phyloP scores from a whole-genome alignment of 2,888 invertebrate species.

The Leptarthrus brevirostris region DNA sequence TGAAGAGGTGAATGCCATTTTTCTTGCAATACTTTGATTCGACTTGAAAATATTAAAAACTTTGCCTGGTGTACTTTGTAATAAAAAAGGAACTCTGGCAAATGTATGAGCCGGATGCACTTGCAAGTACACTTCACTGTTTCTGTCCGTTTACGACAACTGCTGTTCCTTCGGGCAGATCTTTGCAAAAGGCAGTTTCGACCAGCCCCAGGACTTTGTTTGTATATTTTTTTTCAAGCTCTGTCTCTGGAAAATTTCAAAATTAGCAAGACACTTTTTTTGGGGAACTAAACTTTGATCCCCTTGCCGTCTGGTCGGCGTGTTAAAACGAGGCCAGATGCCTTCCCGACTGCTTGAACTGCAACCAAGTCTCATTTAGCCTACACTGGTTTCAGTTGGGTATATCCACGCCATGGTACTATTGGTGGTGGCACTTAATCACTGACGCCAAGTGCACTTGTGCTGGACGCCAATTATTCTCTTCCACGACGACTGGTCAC shows the following conservation, averaged over 20 bases:
- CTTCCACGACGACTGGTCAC: constrained; percentile 42
- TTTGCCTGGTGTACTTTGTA: background rate
- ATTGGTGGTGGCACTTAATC: constrained; percentile 46
- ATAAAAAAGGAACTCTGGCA: background rate
- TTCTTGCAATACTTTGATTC: background rate
- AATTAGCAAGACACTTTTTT: constrained; percentile 41
- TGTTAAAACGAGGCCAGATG: constrained; percentile 10
- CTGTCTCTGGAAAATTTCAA: background rate
- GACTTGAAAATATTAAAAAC: background rate
- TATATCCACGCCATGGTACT: background rate
- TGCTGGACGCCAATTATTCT: constrained; percentile 48
- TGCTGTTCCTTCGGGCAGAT: background rate
- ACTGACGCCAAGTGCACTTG: constrained; percentile 47
- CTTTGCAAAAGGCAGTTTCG: background rate
- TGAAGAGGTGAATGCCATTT: background rate
- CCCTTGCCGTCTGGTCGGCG: constrained; percentile 16
- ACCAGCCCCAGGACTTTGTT: background rate
- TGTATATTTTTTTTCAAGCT: background rate
- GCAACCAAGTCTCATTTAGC: background rate
- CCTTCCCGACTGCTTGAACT: constrained; percentile 3
- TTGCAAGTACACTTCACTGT: background rate
- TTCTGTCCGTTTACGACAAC: background rate
- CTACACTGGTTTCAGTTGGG: background rate
- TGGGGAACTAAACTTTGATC: constrained; percentile 1
- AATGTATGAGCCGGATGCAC: background rate